Evolutionary conservation across 2,888 invertebrate genomes (phyloP).

Genomic region (Petrolisthes cinctipes): DNA sequence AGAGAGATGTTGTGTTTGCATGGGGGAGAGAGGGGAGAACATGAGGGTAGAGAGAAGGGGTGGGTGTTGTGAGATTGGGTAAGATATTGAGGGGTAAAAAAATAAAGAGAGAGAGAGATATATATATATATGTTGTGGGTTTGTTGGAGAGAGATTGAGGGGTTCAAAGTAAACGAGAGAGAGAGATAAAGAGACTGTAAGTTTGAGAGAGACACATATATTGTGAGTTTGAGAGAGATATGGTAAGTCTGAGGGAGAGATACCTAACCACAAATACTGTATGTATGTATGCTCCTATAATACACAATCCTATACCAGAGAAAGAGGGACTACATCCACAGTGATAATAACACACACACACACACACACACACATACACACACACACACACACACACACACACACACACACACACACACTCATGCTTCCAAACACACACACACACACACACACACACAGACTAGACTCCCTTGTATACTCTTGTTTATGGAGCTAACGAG

Average conservation of each 20-base stretch:
- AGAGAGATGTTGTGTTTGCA: neutral
- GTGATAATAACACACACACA: neutral
- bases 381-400: neutral
- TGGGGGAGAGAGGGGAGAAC: neutral
- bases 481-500: neutral
- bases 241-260: neutral
- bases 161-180: neutral
- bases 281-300: neutral
- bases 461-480: neutral
- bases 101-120: neutral
- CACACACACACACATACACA: neutral
- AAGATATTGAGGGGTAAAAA: neutral
- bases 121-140: neutral
- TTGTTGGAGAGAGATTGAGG: neutral
- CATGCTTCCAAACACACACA: neutral
- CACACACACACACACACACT: neutral
- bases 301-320: neutral
- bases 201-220: neutral
- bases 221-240: neutral
- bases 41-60: neutral
- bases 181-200: neutral
- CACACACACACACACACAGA: constrained; percentile 8
- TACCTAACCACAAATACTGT: neutral
- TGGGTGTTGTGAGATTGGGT: neutral
- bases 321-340: neutral